Evolutionary conservation across 2,113 vertebrate genomes (phyloP), one percentile per base, ranked within the genome.

Genomic region (Xiphias gladius): DNA sequence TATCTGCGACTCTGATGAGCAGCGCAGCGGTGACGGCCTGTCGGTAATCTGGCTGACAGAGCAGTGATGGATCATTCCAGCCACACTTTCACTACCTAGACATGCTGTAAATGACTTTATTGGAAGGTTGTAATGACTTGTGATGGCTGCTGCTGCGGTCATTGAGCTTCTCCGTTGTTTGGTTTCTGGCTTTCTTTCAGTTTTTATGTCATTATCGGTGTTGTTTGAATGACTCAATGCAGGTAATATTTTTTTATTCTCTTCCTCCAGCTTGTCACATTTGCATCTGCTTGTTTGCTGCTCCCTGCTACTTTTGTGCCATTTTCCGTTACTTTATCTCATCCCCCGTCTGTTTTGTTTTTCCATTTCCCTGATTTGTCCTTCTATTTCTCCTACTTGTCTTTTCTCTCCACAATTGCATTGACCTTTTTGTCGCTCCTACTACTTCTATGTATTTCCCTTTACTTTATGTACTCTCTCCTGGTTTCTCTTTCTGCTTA

Each of bases 41-140:
- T 63, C 55, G 16, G 67, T 77, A 67, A 82, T 77, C 57, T 77
- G 79, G 24, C 81, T 76, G 88, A 86, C 87, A 73, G 58, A 55
- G 50, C 48, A 4, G 71, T 84, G 90, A 89, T 84, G 83, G 84
- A 91, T 90, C 76, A 73, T 86, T 88, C 69, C 84, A 64, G 88
- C 68, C 35, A 0, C 68, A 24, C 82, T 61, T 52, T 71, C 35
- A 3, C 59, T 76, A 72, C 71, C 71, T 70, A 20, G 80, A 86
- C 86, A 22, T 3, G 73, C 68, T 26, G 80, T 37, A 85, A 84
- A 85, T 66, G 73, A 83, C 85, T 89, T 86, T n/a, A 75, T 74
- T 20, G 80, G 24, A 46, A 63, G 64, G 35, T 54, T 48, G 78
- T 79, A 73, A 82, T 76, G 79, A 73, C 72, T 69, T 72, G 74